A percentile compares a stretch with the other conserved stretches of the same genome.
These are phyloP conservation scores for Cyaniris semiargus DNA, from an alignment of 2,888 invertebrate species.

Conservation along the genomic window DNA sequence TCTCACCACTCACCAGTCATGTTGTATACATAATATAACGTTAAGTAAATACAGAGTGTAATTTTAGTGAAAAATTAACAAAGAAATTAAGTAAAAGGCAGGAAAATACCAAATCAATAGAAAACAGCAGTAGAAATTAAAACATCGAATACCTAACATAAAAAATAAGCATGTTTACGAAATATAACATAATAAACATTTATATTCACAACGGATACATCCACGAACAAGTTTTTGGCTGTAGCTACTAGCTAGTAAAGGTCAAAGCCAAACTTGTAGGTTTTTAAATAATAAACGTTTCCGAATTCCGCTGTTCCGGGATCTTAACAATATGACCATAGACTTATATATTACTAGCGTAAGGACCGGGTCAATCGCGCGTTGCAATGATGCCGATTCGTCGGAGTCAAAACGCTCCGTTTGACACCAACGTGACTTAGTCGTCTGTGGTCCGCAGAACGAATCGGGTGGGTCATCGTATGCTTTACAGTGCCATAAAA, in stretches of 20 bases:
- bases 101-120: not conserved
- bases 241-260: not conserved
- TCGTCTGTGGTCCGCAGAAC: too few relatives aligned
- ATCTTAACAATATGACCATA: not conserved
- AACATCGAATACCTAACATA: not conserved
- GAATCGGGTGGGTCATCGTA: too few relatives aligned
- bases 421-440: too few relatives aligned
- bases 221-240: not conserved
- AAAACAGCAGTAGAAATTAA: not conserved
- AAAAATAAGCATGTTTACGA: not conserved
- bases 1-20: too few relatives aligned
- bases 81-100: not conserved
- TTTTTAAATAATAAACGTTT: not conserved
- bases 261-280: not conserved
- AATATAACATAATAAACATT: not conserved
- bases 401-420: too few relatives aligned
- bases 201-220: not conserved
- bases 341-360: too few relatives aligned
- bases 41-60: too few relatives aligned
- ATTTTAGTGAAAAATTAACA: too few relatives aligned
- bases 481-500: too few relatives aligned
- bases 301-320: slow-evolving; percentile 1
- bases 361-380: too few relatives aligned
- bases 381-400: too few relatives aligned
- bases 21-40: too few relatives aligned